A percentile compares a stretch with the other conserved stretches of the same genome.
phyloP scores from a whole-genome alignment of 2,113 vertebrate genomes.

The Tetrao urogallus region DNA sequence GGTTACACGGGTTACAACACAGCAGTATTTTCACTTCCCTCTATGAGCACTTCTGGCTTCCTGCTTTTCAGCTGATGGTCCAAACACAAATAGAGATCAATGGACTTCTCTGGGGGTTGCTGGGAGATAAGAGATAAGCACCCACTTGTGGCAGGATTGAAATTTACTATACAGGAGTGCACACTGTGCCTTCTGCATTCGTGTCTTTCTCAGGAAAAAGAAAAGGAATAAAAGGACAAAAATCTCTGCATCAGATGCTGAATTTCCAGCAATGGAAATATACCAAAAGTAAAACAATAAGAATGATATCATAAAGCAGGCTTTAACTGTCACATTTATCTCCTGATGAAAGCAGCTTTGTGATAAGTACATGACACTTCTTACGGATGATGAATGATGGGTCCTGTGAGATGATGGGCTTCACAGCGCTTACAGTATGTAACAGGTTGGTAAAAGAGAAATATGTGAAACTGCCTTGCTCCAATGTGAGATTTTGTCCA shows the following conservation, averaged over 20 bases:
- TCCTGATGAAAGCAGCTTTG: constrained; percentile 6
- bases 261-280: not conserved
- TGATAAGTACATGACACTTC: not conserved
- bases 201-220: not conserved
- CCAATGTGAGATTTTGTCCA: fast-evolving
- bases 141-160: not conserved
- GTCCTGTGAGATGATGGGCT: not conserved
- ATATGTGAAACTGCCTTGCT: not conserved
- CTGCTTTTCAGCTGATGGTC: constrained; percentile 3
- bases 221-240: not conserved
- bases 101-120: not conserved
- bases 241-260: not conserved
- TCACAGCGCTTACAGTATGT: not conserved
- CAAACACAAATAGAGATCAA: not conserved
- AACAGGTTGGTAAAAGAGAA: not conserved
- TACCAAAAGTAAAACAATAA: not conserved
- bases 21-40: constrained; percentile 58
- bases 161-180: not conserved
- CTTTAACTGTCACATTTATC: not conserved
- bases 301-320: not conserved
- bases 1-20: constrained; percentile 40
- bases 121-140: not conserved
- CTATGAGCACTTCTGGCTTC: constrained; percentile 26
- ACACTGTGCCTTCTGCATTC: not conserved
- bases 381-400: not conserved